These are phyloP conservation scores for Limulus polyphemus DNA, from an alignment of 2,888 invertebrate genomes.

Conservation along the genomic window DNA sequence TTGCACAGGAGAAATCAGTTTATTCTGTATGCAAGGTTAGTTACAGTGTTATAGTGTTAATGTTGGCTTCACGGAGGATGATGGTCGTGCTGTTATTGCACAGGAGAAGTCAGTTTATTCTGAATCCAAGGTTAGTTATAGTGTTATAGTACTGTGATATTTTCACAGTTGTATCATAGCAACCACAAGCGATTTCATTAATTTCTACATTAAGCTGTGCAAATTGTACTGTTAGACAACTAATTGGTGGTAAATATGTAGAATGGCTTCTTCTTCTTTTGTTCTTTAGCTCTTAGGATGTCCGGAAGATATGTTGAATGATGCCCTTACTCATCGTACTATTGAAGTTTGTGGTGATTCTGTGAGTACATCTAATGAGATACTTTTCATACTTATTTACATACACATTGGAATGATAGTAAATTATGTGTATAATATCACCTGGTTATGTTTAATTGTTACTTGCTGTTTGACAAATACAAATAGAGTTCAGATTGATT, in stretches of 20 bases:
- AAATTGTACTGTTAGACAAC: background rate
- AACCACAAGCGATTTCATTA: background rate
- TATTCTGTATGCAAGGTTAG: background rate
- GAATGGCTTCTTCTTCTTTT: background rate
- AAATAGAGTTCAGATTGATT: too few species aligned
- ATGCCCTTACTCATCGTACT: conserved; percentile 67
- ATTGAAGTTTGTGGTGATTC: conserved; percentile 75
- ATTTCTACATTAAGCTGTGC: background rate
- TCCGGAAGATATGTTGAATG: conserved; percentile 48
- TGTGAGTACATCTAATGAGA: conserved; percentile 22
- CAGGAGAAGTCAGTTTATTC: conserved; percentile 47
- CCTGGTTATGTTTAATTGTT: too few species aligned
- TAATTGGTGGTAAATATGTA: background rate
- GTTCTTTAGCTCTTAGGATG: conserved; percentile 57
- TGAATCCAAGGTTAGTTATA: background rate
- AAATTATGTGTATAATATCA: too few species aligned
- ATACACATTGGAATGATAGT: too few species aligned
- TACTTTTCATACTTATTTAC: too few species aligned
- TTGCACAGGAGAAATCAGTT: conserved; percentile 52
- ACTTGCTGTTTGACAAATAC: too few species aligned
- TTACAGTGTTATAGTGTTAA: conserved; percentile 44
- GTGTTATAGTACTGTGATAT: too few species aligned
- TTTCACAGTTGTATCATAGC: background rate
- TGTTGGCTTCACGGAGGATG: conserved; percentile 56
- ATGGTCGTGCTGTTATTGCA: conserved; percentile 54